Evolutionary conservation across 2,797 vertebrate species (phyloP).

Genomic region (Microhierax caerulescens): DNA sequence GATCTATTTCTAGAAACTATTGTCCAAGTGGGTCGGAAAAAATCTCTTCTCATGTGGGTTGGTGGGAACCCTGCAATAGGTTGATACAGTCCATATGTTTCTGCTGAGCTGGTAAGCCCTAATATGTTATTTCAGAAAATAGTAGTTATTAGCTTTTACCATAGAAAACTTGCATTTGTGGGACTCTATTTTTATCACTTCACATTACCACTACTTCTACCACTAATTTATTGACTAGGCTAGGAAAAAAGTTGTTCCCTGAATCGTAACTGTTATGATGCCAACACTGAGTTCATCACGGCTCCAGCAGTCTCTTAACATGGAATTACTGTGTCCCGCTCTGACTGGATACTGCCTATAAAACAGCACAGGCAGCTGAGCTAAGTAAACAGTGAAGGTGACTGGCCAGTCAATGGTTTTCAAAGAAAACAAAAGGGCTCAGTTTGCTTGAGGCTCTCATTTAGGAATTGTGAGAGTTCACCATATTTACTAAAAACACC

Average conservation of each 20-base stretch:
- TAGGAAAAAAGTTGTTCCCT: neutral
- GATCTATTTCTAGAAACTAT: neutral
- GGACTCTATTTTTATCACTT: slow-evolving; percentile 29
- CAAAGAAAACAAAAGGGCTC: neutral
- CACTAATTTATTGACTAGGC: slow-evolving; percentile 9
- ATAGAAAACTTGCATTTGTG: neutral
- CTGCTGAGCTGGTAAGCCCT: slow-evolving; percentile 20
- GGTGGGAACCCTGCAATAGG: neutral
- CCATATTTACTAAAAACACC: neutral
- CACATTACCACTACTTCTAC: neutral
- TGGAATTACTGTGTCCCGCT: neutral
- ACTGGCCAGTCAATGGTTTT: neutral
- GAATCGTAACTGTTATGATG: neutral
- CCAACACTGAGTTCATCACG: neutral
- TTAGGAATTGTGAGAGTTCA: neutral
- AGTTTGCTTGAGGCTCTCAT: neutral
- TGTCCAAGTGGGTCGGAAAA: neutral
- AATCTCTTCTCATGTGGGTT: neutral
- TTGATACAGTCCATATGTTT: neutral
- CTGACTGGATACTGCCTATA: neutral
- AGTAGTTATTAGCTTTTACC: neutral
- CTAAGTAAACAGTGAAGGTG: neutral
- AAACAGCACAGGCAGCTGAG: neutral
- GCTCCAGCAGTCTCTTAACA: neutral
- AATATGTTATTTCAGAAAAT: slow-evolving; percentile 26